phyloP scores from a whole-genome alignment of 2,888 invertebrate species.

The Microctonus hyperodae region DNA sequence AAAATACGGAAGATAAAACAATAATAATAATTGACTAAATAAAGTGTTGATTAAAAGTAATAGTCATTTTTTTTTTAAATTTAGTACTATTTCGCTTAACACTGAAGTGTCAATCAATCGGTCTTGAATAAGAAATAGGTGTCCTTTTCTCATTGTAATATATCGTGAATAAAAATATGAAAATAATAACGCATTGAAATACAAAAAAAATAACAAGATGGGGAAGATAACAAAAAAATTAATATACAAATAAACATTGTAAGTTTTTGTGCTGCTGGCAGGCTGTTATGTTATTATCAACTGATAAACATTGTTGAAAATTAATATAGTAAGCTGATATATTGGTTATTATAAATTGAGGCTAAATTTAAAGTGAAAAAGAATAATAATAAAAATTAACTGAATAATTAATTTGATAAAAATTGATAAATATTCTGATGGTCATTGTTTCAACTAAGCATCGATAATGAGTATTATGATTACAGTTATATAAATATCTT shows the following conservation, averaged over 20 bases:
- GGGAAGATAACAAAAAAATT: slow-evolving; percentile 30
- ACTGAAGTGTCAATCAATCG: slow-evolving; percentile 43
- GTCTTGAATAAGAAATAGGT: slow-evolving; percentile 37
- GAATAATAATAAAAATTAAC: slow-evolving; percentile 10
- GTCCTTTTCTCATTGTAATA: slow-evolving; percentile 12
- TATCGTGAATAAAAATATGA: slow-evolving; percentile 19
- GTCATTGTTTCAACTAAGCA: slow-evolving; percentile 51
- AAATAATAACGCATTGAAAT: slow-evolving; percentile 27
- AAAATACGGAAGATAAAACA: too few species aligned
- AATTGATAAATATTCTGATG: slow-evolving; percentile 3
- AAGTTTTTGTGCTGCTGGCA: slow-evolving; percentile 61
- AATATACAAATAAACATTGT: slow-evolving; percentile 43
- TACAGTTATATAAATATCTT: slow-evolving; percentile 41
- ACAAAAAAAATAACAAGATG: slow-evolving; percentile 17
- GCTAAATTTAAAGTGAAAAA: slow-evolving; percentile 10
- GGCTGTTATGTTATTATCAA: slow-evolving; percentile 62
- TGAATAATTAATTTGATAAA: slow-evolving; percentile 12
- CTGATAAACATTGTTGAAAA: slow-evolving; percentile 60
- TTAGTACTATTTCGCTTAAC: slow-evolving; percentile 44
- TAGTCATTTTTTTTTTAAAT: slow-evolving; percentile 42
- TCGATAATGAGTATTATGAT: slow-evolving; percentile 51
- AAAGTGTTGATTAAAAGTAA: slow-evolving; percentile 42
- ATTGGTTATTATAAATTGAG: slow-evolving; percentile 47
- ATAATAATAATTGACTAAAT: slow-evolving; percentile 33
- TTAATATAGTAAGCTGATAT: slow-evolving; percentile 58